Percentiles rank a stretch among this genome's conserved stretches.
Evolutionary conservation across 2,888 invertebrate species (phyloP).

Genomic region (Thera britannica): DNA sequence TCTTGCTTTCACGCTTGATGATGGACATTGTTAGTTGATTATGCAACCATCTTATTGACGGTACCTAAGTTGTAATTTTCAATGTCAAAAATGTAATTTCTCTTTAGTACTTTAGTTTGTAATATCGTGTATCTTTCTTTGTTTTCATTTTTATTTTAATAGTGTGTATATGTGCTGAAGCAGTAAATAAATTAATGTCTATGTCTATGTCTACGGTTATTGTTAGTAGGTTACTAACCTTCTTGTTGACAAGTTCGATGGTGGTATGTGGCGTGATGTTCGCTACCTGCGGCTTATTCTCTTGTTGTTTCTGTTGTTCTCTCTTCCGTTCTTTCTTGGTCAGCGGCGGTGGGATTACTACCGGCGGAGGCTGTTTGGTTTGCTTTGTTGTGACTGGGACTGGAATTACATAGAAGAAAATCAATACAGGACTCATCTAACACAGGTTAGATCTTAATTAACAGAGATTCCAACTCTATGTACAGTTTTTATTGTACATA

Average conservation of each 20-base stretch:
- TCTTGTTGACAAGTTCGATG: conserved; percentile 66
- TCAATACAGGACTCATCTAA: too few relatives aligned
- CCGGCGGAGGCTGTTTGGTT: conserved; percentile 40
- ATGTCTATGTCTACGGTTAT: too few relatives aligned
- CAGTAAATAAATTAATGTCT: too few relatives aligned
- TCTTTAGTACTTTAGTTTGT: too few relatives aligned
- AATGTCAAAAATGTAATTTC: too few relatives aligned
- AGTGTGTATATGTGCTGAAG: too few relatives aligned
- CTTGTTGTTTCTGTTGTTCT: conserved; percentile 42
- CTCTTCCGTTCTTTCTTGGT: conserved; percentile 52
- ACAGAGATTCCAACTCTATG: too few relatives aligned
- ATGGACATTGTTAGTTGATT: neutral
- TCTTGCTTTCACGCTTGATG: neutral
- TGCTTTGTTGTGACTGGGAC: conserved; percentile 39
- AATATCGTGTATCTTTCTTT: too few relatives aligned
- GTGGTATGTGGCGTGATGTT: conserved; percentile 71
- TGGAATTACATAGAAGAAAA: conserved; percentile 1
- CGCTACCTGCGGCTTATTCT: conserved; percentile 47
- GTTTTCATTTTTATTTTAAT: too few relatives aligned
- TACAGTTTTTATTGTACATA: too few relatives aligned
- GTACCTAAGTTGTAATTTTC: too few relatives aligned
- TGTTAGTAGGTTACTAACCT: conserved; percentile 9
- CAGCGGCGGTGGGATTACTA: conserved; percentile 39
- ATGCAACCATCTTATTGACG: conserved; percentile 4
- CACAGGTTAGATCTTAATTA: too few relatives aligned